Conservation (phyloP, 2,113 vertebrate genomes). For the Upupa epops region DNA sequence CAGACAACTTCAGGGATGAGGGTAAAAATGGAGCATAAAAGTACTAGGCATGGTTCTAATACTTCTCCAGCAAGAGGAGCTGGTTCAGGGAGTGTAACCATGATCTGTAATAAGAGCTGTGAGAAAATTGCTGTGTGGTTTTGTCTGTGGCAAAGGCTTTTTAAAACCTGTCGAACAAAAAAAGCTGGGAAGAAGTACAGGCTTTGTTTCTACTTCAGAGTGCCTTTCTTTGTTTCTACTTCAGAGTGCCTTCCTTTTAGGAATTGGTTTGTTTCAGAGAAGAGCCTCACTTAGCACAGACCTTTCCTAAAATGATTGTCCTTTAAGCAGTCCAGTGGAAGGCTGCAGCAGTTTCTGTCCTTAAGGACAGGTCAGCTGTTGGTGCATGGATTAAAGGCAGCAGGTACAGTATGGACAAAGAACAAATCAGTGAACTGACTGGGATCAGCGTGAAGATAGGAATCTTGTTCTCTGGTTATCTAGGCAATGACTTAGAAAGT, state of each 20-base stretch:
- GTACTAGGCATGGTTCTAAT: background rate
- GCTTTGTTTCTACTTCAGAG: slow-evolving; percentile 6
- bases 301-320: background rate
- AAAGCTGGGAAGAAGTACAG: background rate
- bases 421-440: background rate
- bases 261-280: background rate
- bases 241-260: slow-evolving; percentile 13
- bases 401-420: background rate
- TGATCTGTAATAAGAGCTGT: slow-evolving; percentile 39
- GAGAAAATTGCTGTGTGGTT: slow-evolving; percentile 58
- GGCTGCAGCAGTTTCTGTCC: background rate
- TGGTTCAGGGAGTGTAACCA: background rate
- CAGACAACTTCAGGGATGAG: background rate
- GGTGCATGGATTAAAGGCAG: background rate
- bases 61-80: background rate
- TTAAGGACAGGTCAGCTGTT: background rate
- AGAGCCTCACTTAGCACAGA: background rate
- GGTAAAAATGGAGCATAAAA: background rate
- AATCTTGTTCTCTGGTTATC: background rate
- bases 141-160: slow-evolving; percentile 51
- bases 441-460: background rate
- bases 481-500: background rate
- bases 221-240: slow-evolving; percentile 25
- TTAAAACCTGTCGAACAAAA: background rate
- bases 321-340: background rate